Percentiles rank a stretch among this genome's conserved stretches.
Evolutionary conservation across 2,113 vertebrate genomes (phyloP).

Genomic region (human): DNA sequence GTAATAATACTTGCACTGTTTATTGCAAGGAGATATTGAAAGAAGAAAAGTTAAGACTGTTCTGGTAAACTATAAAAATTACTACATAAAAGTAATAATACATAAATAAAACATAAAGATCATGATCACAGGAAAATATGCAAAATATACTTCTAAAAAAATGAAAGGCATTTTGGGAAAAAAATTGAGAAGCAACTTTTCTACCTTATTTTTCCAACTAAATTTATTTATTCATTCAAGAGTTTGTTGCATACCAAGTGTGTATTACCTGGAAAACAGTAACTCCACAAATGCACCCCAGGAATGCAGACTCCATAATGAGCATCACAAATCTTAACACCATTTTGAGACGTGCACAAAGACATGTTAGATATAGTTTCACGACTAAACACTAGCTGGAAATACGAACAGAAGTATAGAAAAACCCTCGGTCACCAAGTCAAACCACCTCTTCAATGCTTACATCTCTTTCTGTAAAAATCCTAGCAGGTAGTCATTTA

Average conservation of each 20-base stretch:
- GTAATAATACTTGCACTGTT: background rate
- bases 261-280: background rate
- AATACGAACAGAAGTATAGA: background rate
- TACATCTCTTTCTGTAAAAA: background rate
- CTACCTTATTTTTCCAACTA: background rate
- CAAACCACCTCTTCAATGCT: background rate
- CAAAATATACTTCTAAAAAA: background rate
- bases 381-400: background rate
- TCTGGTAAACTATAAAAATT: background rate
- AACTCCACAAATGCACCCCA: background rate
- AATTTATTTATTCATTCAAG: background rate
- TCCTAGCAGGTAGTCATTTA: background rate
- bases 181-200: background rate
- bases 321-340: background rate
- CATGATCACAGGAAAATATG: background rate
- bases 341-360: background rate
- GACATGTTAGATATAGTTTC: background rate
- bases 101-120: background rate
- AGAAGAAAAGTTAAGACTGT: background rate
- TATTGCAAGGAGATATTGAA: background rate
- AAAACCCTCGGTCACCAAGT: background rate
- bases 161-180: background rate
- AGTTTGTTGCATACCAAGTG: background rate
- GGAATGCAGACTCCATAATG: background rate
- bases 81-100: background rate